Conservation (phyloP, 2,888 invertebrate genomes). For the Pyrochroa serraticornis region DNA sequence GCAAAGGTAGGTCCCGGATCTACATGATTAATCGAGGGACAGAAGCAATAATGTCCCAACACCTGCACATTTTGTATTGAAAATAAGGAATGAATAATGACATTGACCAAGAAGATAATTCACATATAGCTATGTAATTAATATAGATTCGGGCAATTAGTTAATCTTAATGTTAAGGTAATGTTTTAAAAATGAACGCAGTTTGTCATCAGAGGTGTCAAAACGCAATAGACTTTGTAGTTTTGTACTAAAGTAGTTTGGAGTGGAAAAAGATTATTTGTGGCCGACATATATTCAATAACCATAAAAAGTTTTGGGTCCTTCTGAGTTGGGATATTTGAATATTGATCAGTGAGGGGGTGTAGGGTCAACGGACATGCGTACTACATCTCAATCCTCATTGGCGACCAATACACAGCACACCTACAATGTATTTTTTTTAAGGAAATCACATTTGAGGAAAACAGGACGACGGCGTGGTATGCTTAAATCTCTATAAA, state of each 20-base stretch:
- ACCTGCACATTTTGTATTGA: background rate
- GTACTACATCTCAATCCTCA: slow-evolving; percentile 21
- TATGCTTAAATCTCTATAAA: no score
- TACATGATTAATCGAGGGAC: no score
- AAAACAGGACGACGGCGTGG: background rate
- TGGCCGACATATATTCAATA: slow-evolving; percentile 2
- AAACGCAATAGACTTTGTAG: no score
- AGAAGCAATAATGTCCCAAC: no score
- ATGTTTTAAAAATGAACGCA: no score
- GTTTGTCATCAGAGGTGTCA: no score
- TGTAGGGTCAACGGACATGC: slow-evolving; percentile 33
- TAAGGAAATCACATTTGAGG: background rate
- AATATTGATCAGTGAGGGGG: slow-evolving; percentile 36
- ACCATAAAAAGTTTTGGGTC: slow-evolving; percentile 5
- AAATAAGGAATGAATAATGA: no score
- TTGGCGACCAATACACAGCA: slow-evolving; percentile 30
- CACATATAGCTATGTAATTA: no score
- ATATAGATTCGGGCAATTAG: slow-evolving; percentile 1
- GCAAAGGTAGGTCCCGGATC: background rate
- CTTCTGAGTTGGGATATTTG: slow-evolving; percentile 27
- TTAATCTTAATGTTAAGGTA: no score
- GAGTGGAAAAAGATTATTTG: background rate
- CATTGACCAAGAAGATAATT: no score
- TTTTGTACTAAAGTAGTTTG: background rate
- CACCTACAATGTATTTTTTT: slow-evolving; percentile 17